Evolutionary conservation across 2,888 invertebrate species (phyloP).

Genomic region (Thalpophila matura): DNA sequence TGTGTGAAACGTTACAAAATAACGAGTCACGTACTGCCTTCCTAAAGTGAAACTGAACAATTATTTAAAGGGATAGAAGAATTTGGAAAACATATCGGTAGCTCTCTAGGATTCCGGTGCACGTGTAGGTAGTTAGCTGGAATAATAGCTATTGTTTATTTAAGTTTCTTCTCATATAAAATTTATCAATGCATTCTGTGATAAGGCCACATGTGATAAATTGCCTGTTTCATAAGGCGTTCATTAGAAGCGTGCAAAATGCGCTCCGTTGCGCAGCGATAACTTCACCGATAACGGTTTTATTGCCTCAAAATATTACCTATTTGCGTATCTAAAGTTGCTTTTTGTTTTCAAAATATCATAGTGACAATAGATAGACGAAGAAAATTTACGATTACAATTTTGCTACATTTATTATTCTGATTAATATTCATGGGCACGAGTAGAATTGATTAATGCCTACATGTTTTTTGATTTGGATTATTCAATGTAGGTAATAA

Average conservation of each 20-base stretch:
- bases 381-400: constrained; percentile 52
- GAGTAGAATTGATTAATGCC: constrained; percentile 56
- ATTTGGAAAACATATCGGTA: constrained; percentile 76
- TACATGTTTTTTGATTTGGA: constrained; percentile 46
- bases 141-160: constrained; percentile 81
- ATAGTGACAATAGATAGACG: constrained; percentile 68
- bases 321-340: constrained; percentile 82
- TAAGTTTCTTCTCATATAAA: constrained; percentile 84
- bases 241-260: constrained; percentile 90
- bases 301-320: constrained; percentile 89
- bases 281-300: constrained; percentile 86
- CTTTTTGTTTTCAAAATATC: constrained; percentile 70
- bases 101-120: constrained; percentile 47
- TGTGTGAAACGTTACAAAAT: constrained; percentile 82
- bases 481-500: constrained; percentile 54
- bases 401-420: constrained; percentile 55
- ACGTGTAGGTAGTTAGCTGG: constrained; percentile 54
- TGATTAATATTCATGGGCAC: constrained; percentile 50
- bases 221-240: constrained; percentile 90
- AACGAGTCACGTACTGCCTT: constrained; percentile 80
- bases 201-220: constrained; percentile 89
- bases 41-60: constrained; percentile 81
- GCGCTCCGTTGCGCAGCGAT: constrained; percentile 89
- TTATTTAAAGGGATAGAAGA: constrained; percentile 73
- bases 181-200: constrained; percentile 86